These are phyloP conservation scores for Ceyx cyanopectus DNA, from an alignment of 2,113 vertebrate genomes.

Conservation along the genomic window DNA sequence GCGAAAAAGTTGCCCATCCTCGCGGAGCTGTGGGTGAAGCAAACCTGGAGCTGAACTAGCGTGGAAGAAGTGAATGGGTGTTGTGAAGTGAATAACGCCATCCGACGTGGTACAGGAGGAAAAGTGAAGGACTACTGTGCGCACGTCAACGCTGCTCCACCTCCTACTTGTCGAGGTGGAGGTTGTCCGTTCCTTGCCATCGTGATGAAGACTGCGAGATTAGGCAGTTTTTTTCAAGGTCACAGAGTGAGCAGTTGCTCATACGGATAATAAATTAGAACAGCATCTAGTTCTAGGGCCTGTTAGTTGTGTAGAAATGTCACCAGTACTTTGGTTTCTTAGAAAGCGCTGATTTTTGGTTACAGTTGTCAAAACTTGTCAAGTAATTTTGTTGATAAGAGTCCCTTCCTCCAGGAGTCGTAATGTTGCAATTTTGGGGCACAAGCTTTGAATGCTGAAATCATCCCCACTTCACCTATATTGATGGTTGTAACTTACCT, in stretches of 20 bases:
- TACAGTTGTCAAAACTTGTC: not conserved
- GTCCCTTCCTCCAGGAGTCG: rapidly evolving
- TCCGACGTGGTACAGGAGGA: rapidly evolving
- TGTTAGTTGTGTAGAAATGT: rapidly evolving
- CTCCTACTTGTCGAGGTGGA: not conserved
- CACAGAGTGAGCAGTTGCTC: rapidly evolving
- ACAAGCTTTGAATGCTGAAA: not conserved
- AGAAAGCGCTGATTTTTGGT: rapidly evolving
- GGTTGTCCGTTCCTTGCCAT: not conserved
- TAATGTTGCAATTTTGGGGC: not conserved
- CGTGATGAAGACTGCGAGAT: not conserved
- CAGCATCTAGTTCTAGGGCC: not conserved
- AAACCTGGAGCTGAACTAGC: not conserved
- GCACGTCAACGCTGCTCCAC: rapidly evolving
- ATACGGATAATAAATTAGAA: rapidly evolving
- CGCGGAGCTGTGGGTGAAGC: not conserved
- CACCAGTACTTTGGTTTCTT: rapidly evolving
- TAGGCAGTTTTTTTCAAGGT: not conserved
- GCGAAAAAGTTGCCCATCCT: not conserved
- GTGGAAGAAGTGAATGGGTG: rapidly evolving
- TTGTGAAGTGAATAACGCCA: rapidly evolving
- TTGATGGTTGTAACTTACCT: not conserved
- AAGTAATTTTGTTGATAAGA: not conserved
- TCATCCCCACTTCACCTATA: not conserved
- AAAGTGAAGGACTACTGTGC: rapidly evolving